phyloP scores from a whole-genome alignment of 2,113 vertebrate genomes.

The Strix aluco region DNA sequence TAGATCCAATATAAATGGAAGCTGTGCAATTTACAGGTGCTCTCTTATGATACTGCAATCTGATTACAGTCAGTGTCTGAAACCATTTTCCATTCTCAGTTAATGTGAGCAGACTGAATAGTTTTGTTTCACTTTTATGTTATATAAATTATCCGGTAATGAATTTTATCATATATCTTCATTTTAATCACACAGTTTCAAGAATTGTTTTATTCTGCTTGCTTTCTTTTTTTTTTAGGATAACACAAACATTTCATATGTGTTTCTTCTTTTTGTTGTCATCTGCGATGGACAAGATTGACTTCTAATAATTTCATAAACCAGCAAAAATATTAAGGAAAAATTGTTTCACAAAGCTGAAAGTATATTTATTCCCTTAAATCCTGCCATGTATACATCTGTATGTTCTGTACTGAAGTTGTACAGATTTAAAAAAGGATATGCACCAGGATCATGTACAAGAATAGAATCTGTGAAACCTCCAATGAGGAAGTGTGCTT shows the following conservation, averaged over 20 bases:
- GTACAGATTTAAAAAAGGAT: neutral
- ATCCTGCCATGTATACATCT: neutral
- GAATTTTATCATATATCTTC: neutral
- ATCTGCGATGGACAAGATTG: neutral
- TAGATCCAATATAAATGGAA: neutral
- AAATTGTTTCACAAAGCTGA: neutral
- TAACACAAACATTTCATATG: neutral
- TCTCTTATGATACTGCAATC: neutral
- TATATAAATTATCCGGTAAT: neutral
- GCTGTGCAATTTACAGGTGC: neutral
- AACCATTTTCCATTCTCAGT: neutral
- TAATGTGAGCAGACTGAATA: neutral
- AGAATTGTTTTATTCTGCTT: neutral
- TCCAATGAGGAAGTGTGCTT: accelerated
- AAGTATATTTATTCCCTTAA: neutral
- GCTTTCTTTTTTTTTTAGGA: neutral
- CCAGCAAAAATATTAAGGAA: neutral
- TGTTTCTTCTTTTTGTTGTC: neutral
- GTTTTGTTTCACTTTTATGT: neutral
- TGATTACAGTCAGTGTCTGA: neutral
- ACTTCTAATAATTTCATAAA: neutral
- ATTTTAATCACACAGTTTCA: neutral
- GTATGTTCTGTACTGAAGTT: accelerated
- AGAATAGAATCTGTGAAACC: neutral
- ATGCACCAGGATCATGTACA: accelerated